phyloP scores from a whole-genome alignment of 2,113 vertebrate genomes.

The Carettochelys insculpta region DNA sequence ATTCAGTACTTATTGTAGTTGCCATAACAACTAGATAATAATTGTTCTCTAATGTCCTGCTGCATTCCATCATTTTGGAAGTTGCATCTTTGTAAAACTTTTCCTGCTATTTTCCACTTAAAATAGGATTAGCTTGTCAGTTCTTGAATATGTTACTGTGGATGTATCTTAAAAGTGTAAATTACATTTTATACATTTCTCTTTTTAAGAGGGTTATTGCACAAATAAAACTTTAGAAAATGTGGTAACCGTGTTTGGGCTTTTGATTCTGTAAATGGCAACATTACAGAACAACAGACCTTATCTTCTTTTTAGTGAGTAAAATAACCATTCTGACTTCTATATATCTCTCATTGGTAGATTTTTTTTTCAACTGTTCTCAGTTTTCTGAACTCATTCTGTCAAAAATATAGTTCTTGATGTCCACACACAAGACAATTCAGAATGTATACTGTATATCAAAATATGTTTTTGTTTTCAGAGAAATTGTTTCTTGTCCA shows the following conservation, averaged over 20 bases:
- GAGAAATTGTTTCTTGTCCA: not conserved
- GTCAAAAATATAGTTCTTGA: not conserved
- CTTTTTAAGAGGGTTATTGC: constrained; percentile 7
- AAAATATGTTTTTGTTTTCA: not conserved
- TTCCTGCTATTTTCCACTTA: constrained; percentile 44
- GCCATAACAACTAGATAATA: constrained; percentile 74
- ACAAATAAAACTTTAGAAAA: not conserved
- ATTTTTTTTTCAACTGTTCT: not conserved
- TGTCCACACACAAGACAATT: not conserved
- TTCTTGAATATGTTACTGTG: not conserved
- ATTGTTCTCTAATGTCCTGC: constrained; percentile 47
- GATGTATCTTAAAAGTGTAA: constrained; percentile 22
- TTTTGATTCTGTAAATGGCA: not conserved
- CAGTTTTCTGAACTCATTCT: not conserved
- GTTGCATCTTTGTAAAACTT: constrained; percentile 49
- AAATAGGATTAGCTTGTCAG: constrained; percentile 10
- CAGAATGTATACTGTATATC: not conserved
- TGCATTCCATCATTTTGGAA: constrained; percentile 63
- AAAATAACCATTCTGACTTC: not conserved
- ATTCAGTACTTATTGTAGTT: constrained; percentile 57
- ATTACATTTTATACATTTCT: constrained; percentile 1
- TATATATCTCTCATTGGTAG: not conserved
- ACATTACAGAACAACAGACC: not conserved
- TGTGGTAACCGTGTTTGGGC: not conserved
- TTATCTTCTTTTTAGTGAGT: not conserved